phyloP scores from a whole-genome alignment of 2,113 vertebrate genomes.

The Tilapia sparmanii region DNA sequence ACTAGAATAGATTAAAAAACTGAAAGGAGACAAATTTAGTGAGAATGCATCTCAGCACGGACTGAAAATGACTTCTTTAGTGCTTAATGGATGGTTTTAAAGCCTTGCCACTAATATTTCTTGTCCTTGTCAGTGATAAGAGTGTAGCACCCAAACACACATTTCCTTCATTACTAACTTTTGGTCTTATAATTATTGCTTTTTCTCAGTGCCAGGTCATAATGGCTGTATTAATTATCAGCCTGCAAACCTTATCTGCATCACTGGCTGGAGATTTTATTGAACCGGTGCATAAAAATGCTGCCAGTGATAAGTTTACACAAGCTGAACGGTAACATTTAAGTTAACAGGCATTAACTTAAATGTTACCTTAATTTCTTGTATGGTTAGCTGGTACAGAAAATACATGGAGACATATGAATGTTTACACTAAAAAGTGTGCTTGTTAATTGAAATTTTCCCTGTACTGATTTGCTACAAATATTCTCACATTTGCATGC shows the following conservation, averaged over 20 bases:
- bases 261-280: background rate
- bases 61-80: slow-evolving; percentile 26
- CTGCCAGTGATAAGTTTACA: background rate
- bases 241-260: background rate
- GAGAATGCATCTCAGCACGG: background rate
- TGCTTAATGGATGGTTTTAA: background rate
- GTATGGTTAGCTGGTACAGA: background rate
- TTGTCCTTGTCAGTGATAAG: background rate
- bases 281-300: background rate
- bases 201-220: background rate
- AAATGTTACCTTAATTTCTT: background rate
- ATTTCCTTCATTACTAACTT: background rate
- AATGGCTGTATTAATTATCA: background rate
- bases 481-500: background rate
- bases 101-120: background rate
- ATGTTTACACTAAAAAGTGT: background rate
- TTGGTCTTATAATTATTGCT: background rate
- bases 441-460: background rate
- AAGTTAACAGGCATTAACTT: background rate
- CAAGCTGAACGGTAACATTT: too few relatives aligned
- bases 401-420: background rate
- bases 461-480: background rate
- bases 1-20: background rate
- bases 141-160: background rate
- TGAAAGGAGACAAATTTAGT: slow-evolving; percentile 11